Evolutionary conservation across 2,113 vertebrate genomes (phyloP).

Genomic region (Psettodes erumei): DNA sequence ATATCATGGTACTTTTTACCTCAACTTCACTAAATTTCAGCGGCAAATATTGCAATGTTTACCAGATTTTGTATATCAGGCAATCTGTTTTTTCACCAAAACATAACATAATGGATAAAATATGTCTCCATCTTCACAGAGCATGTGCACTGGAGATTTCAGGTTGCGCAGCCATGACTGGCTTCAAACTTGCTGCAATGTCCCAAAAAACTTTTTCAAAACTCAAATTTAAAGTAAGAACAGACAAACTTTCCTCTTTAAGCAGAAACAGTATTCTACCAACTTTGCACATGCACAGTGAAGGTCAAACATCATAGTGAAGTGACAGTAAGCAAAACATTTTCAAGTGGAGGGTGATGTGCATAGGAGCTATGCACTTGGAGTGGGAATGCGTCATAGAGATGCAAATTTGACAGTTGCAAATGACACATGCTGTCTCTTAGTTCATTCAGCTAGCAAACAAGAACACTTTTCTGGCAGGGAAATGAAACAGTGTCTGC

Average conservation of each 20-base stretch:
- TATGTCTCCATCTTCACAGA: background rate
- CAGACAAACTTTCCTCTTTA: background rate
- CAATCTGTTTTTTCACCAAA: background rate
- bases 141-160: background rate
- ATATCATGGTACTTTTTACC: background rate
- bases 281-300: background rate
- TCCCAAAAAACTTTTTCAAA: background rate
- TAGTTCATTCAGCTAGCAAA: conserved; percentile 14
- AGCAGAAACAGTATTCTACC: background rate
- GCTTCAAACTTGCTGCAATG: background rate
- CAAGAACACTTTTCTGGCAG: conserved; percentile 14
- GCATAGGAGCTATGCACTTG: background rate
- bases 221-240: background rate
- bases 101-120: background rate
- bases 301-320: background rate
- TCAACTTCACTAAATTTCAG: background rate
- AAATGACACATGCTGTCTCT: conserved; percentile 52
- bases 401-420: conserved; percentile 66
- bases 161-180: background rate
- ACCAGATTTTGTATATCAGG: background rate
- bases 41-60: background rate
- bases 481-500: conserved; percentile 23
- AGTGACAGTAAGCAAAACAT: background rate
- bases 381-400: background rate
- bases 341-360: background rate